Percentiles rank a stretch among this genome's conserved stretches.
Conservation (phyloP, 2,797 vertebrate genomes). For the Labroides dimidiatus region DNA sequence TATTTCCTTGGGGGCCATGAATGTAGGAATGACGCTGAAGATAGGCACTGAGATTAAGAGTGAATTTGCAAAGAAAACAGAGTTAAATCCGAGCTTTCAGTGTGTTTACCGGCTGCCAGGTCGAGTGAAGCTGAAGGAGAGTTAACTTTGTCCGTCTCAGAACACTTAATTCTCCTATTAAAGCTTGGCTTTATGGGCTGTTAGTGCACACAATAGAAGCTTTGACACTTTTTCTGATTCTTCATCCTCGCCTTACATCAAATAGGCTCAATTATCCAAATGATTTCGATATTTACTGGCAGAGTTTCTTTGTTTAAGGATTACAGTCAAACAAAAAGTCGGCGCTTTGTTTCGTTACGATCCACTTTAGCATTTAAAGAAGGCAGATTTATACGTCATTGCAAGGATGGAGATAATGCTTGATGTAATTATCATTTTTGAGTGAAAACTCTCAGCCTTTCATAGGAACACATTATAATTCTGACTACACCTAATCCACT, state of each 20-base stretch:
- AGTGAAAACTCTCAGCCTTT: slow-evolving; percentile 30
- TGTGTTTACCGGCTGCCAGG: slow-evolving; percentile 43
- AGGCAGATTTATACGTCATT: neutral
- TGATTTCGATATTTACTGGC: slow-evolving; percentile 46
- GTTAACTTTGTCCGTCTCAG: slow-evolving; percentile 49
- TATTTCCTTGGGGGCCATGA: slow-evolving; percentile 12
- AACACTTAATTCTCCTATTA: slow-evolving; percentile 73
- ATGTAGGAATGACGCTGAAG: slow-evolving; percentile 37
- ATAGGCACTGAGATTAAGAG: slow-evolving; percentile 56
- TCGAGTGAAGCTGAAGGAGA: slow-evolving; percentile 33
- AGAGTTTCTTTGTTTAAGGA: slow-evolving; percentile 34
- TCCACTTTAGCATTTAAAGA: slow-evolving; percentile 1
- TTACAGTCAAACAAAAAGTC: slow-evolving; percentile 22
- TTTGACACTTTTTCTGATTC: slow-evolving; percentile 54
- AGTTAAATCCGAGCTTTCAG: slow-evolving; percentile 59
- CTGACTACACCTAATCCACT: slow-evolving; percentile 27
- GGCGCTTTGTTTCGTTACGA: slow-evolving; percentile 1
- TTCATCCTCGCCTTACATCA: slow-evolving; percentile 53
- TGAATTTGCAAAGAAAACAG: slow-evolving; percentile 69
- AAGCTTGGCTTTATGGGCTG: slow-evolving; percentile 62
- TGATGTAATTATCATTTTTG: slow-evolving; percentile 10
- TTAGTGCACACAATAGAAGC: slow-evolving; percentile 67
- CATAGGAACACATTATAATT: slow-evolving; percentile 5
- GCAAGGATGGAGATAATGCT: slow-evolving; percentile 3
- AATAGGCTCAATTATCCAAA: slow-evolving; percentile 51